Evolutionary conservation across 2,888 invertebrate species (phyloP).

Genomic region (Strigamia maritima): DNA sequence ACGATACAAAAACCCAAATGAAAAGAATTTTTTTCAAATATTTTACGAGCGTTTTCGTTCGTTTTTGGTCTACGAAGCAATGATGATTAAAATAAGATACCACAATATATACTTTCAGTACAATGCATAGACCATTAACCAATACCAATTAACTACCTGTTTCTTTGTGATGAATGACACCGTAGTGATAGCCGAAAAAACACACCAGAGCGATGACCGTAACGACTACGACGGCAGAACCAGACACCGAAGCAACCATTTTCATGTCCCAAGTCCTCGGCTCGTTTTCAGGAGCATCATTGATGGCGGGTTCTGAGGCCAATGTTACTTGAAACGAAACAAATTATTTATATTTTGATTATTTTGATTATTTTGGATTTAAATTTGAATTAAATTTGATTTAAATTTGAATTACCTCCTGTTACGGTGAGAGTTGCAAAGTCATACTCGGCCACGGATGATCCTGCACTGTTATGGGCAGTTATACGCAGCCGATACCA

Average conservation of each 20-base stretch:
- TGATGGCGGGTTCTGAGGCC: constrained; percentile 36
- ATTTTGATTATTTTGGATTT: background rate
- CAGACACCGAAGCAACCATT: constrained; percentile 28
- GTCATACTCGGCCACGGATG: constrained; percentile 90
- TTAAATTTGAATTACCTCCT: constrained; percentile 68
- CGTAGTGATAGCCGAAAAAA: background rate
- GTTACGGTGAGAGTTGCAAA: constrained; percentile 90
- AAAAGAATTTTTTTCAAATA: too few relatives aligned
- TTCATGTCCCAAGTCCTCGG: constrained; percentile 16
- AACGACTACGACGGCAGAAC: background rate
- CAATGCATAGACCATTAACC: too few relatives aligned
- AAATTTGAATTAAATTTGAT: background rate
- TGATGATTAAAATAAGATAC: too few relatives aligned
- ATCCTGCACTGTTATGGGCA: constrained; percentile 82
- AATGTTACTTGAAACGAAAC: constrained; percentile 23
- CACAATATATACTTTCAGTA: too few relatives aligned
- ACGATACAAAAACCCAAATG: too few relatives aligned
- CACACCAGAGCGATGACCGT: constrained; percentile 1
- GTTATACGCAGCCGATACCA: constrained; percentile 91
- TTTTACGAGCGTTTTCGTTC: too few relatives aligned
- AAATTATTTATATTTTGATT: background rate
- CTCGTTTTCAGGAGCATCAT: constrained; percentile 31
- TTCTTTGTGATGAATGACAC: constrained; percentile 20
- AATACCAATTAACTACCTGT: too few relatives aligned
- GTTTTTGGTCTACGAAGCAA: too few relatives aligned